Percentiles rank a stretch among this genome's conserved stretches.
These are phyloP conservation scores for Acromyrmex heyeri DNA, from an alignment of 1,140 invertebrate genomes.

Conservation along the genomic window DNA sequence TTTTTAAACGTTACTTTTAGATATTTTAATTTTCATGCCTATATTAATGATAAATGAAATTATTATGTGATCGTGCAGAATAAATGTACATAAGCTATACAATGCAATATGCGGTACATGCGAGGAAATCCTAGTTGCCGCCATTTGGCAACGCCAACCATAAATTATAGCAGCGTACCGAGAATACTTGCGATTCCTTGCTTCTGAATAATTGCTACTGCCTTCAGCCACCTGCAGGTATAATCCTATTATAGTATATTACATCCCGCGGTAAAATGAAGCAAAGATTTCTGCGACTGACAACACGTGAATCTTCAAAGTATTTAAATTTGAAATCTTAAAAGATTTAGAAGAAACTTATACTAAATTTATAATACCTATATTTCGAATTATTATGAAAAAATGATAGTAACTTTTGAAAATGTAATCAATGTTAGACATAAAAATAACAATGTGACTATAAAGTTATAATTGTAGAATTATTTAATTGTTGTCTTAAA, in stretches of 20 bases:
- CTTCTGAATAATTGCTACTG: slow-evolving; percentile 75
- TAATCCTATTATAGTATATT: slow-evolving; percentile 71
- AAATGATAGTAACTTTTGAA: not conserved
- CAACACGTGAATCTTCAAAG: not conserved
- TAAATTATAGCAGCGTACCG: slow-evolving; percentile 70
- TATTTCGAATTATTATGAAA: not conserved
- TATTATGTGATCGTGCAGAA: slow-evolving; percentile 57
- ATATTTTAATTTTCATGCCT: slow-evolving; percentile 27
- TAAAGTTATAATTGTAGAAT: not conserved
- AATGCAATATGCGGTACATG: slow-evolving; percentile 38
- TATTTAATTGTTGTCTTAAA: not conserved
- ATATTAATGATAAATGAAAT: slow-evolving; percentile 64
- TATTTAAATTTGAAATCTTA: not conserved
- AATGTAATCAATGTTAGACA: not conserved
- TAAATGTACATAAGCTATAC: slow-evolving; percentile 62
- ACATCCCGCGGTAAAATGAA: slow-evolving; percentile 56
- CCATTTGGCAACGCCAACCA: slow-evolving; percentile 64
- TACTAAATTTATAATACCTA: not conserved
- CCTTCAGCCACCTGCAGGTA: slow-evolving; percentile 70
- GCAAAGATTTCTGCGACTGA: slow-evolving; percentile 53
- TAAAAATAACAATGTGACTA: not conserved
- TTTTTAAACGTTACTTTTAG: not conserved
- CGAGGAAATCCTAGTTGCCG: slow-evolving; percentile 70
- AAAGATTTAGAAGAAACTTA: not conserved
- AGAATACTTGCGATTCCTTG: slow-evolving; percentile 72